Evolutionary conservation across 1,140 invertebrate genomes (phyloP), one percentile per base, ranked within the genome.

Genomic region (Lineus longissimus): DNA sequence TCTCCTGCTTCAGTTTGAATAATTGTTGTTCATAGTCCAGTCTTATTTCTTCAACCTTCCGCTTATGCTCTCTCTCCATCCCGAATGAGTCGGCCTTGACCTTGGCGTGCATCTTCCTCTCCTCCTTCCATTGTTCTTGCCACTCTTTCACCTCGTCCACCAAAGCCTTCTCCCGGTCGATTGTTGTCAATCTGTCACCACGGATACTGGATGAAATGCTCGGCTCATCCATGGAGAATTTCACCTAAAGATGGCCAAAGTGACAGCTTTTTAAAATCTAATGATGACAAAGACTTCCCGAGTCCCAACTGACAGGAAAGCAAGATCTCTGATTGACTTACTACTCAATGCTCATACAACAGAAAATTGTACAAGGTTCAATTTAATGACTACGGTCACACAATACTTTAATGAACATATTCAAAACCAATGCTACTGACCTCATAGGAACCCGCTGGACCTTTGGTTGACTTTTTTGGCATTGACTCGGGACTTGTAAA

Each of bases 1-100:
- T 78, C 64, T 81, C 76, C 62, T 79, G 75, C 59, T 76, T 77
- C 23, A 81, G 65, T 62, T 75, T 68, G 56, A 72, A 70, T 17
- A 80, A 70, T 62, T 79, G 66, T 45, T 77, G 68, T 43, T 79
- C 77, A 63, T 70, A 71, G 40, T 74, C 67, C 15, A 75, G 45
- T 64, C 71, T 71, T 33, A 67, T 64, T 11, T 63, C 61, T 40
- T 76, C 72, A 7, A 76, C 29, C 63, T 72, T 56, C 29, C 63
- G 47, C 23, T 71, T 64, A 62, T 69, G 71, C 30, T 70, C 68
- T 43, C 64, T 65, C 55, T 73, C 69, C 41, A 63, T 55, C 1
- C 60, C 36, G 9, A 63, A 56, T 29, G 73, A n/a, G 13, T 76
- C 76, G 59, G 61, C 76, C 36, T 62, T 58, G 19, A 67, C 25